Evolutionary conservation across 2,113 vertebrate species (phyloP).

Genomic region (Oxyruncus cristatus): DNA sequence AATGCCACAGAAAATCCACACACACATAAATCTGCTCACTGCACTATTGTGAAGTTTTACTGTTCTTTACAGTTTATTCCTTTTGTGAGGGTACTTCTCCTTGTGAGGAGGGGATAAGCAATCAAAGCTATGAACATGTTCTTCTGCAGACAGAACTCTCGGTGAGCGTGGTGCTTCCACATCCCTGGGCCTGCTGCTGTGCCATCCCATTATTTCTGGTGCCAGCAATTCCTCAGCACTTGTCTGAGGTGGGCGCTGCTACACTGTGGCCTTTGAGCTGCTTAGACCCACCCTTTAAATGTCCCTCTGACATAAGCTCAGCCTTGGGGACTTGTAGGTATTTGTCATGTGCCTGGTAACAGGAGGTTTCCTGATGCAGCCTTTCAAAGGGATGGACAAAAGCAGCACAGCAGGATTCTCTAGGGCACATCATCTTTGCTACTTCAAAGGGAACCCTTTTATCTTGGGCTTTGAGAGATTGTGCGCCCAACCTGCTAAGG

Average conservation of each 20-base stretch:
- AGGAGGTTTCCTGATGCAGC: background rate
- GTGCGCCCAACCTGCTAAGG: background rate
- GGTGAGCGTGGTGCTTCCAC: background rate
- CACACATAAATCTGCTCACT: background rate
- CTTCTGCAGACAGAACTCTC: background rate
- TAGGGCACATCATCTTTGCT: background rate
- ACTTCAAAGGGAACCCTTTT: slow-evolving; percentile 26
- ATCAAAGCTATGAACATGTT: background rate
- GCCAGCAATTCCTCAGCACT: background rate
- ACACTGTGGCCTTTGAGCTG: background rate
- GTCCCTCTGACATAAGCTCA: slow-evolving; percentile 1
- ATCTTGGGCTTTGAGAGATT: background rate
- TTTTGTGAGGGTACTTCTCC: background rate
- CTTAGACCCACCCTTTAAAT: background rate
- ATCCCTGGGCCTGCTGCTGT: background rate
- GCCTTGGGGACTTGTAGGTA: slow-evolving; percentile 4
- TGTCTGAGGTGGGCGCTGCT: background rate
- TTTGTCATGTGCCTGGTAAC: slow-evolving; percentile 9
- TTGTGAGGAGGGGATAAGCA: background rate
- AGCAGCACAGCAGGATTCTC: background rate
- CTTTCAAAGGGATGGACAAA: background rate
- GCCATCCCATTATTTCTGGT: background rate
- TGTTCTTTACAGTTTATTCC: background rate
- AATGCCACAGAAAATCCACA: background rate
- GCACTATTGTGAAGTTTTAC: background rate